Conservation (phyloP, 1,140 invertebrate species). For the Anagrus nilaparvatae region DNA sequence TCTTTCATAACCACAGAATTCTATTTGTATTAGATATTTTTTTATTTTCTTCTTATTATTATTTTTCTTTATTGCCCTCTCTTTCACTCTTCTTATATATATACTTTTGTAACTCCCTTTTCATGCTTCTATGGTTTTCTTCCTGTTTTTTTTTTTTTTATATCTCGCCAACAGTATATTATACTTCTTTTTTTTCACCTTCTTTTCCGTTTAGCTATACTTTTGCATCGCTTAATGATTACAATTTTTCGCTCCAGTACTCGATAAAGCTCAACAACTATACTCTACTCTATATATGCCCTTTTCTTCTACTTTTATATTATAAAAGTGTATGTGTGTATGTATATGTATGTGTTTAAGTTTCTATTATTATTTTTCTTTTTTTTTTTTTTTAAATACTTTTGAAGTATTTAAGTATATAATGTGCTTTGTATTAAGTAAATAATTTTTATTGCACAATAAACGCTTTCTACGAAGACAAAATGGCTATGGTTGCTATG, state of each 20-base stretch:
- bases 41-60: background rate
- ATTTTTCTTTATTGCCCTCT: background rate
- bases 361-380: too few species aligned
- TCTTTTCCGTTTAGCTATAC: too few species aligned
- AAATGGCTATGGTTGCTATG: too few species aligned
- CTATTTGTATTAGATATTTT: too few species aligned
- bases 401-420: too few species aligned
- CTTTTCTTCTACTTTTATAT: background rate
- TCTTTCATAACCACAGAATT: too few species aligned
- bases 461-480: too few species aligned
- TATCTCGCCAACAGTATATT: background rate
- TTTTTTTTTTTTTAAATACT: too few species aligned
- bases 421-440: too few species aligned
- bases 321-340: background rate
- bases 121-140: background rate
- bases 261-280: conserved; percentile 6
- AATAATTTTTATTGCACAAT: too few species aligned
- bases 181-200: too few species aligned
- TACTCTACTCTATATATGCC: background rate
- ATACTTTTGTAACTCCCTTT: conserved; percentile 3
- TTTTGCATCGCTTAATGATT: conserved; percentile 3
- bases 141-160: background rate
- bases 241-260: conserved; percentile 1
- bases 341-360: too few species aligned
- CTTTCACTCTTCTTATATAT: background rate